A percentile compares a stretch with the other conserved stretches of the same genome.
Conservation (phyloP, 2,797 vertebrate genomes). For the Vespertilio murinus region DNA sequence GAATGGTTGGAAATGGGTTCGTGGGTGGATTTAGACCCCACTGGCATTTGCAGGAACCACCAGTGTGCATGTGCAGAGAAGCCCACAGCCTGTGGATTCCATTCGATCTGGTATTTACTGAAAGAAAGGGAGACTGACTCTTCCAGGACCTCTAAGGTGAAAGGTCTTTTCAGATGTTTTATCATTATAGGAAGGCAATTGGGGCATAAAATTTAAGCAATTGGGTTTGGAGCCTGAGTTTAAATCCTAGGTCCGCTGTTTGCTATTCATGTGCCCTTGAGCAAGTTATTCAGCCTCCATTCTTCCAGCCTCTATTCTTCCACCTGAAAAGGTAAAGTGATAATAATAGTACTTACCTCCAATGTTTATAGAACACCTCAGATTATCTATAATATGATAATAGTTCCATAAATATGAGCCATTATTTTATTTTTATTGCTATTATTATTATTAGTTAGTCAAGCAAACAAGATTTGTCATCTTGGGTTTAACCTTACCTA, state of each 20-base stretch:
- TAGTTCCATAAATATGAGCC: neutral
- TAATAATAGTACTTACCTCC: neutral
- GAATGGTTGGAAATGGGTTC: neutral
- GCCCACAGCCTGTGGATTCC: neutral
- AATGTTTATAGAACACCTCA: neutral
- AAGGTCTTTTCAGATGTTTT: neutral
- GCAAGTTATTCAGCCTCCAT: neutral
- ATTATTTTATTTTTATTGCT: neutral
- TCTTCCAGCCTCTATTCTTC: neutral
- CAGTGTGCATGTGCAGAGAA: neutral
- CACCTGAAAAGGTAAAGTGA: neutral
- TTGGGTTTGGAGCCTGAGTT: neutral
- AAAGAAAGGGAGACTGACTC: neutral
- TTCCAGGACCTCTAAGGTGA: neutral
- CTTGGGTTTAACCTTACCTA: neutral
- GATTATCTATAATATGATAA: too few species aligned
- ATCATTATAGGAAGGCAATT: neutral
- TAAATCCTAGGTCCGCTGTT: neutral
- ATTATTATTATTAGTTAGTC: neutral
- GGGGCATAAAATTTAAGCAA: neutral
- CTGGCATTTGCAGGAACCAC: neutral
- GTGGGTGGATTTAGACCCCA: neutral
- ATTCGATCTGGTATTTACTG: too few species aligned
- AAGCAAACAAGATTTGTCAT: neutral
- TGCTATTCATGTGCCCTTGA: neutral